Evolutionary conservation across 2,888 invertebrate species (phyloP), one percentile per base, ranked within the genome.

Genomic region (Atherix ibis): DNA sequence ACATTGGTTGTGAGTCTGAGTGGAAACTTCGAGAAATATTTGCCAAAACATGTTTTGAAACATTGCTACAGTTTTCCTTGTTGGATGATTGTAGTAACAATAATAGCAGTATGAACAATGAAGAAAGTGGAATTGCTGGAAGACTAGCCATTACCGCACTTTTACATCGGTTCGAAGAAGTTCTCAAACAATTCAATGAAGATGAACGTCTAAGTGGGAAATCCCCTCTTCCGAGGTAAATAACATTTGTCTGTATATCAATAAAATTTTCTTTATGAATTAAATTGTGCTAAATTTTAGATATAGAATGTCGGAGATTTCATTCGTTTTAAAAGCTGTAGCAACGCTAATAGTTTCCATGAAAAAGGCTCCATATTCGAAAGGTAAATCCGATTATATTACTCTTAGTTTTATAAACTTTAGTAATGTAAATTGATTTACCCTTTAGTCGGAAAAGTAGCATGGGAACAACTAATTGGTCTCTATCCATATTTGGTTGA

Each of bases 41-140:
- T 63, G 94, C 95, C 28, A 83, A 92, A 53, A 83, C 84, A 0
- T 95, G 95, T 54, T 95, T 95, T 53, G 94, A 95, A 62, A 94
- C 94, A 0, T 64, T 95, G 16, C 66, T 95, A 29, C 91, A 94
- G 60, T 94, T 92, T 64, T 94, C 94, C 1, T 70, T 82, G 52
- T 64, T 84, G 4, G 83, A 84, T 46, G 82, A 82, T 40, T 64
- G 74, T 25, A 70, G 69, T 48, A 63, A 54, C 41, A 56, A 59
- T 32, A 58, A 54, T 40, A 39, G 46, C 17, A 32, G 36, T 8
- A 16, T 18, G 5, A 37, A 45, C n/a, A 49, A 48, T 17, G 53
- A 68, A 18, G 71, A 70, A 46, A 67, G 71, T 30, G 71, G 71
- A 8, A 67, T 79, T 50, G 65, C 81, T 48, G 70, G 77, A 43